A percentile compares a stretch with the other conserved stretches of the same genome.
These are phyloP conservation scores for Coleophora deauratella DNA, from an alignment of 2,888 invertebrate species.

Conservation along the genomic window DNA sequence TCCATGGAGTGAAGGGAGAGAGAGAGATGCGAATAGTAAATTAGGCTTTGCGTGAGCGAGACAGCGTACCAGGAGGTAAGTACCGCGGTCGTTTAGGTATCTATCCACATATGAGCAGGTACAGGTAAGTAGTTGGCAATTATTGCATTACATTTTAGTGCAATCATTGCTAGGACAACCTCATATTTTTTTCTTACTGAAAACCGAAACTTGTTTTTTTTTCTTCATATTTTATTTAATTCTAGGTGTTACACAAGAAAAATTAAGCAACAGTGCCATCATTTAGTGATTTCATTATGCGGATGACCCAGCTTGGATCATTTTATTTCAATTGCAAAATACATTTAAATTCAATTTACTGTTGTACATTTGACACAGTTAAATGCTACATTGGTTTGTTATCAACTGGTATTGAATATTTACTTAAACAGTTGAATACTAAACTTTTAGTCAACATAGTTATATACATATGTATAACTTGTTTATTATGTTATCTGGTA, in stretches of 20 bases:
- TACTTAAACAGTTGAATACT: no score
- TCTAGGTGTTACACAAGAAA: slow-evolving; percentile 8
- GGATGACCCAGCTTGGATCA: slow-evolving; percentile 14
- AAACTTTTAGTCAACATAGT: no score
- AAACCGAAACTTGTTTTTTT: no score
- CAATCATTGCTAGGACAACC: neutral
- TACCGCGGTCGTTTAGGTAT: slow-evolving; percentile 32
- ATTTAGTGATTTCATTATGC: slow-evolving; percentile 15
- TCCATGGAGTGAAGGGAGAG: slow-evolving; percentile 66
- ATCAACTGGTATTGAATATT: no score
- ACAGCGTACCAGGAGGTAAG: slow-evolving; percentile 45
- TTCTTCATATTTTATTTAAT: neutral
- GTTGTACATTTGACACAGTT: no score
- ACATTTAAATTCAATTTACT: slow-evolving; percentile 1
- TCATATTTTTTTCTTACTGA: no score
- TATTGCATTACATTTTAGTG: slow-evolving; percentile 27
- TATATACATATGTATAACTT: no score
- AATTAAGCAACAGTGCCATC: slow-evolving; percentile 10
- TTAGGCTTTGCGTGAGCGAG: slow-evolving; percentile 35
- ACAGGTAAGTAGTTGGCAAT: slow-evolving; percentile 41
- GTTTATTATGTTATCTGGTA: no score
- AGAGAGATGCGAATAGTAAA: slow-evolving; percentile 39
- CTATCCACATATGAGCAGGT: slow-evolving; percentile 37
- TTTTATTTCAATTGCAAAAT: slow-evolving; percentile 20
- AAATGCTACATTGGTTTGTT: neutral